Evolutionary conservation across 1,140 invertebrate genomes (phyloP).

Genomic region (Forficula auricularia): DNA sequence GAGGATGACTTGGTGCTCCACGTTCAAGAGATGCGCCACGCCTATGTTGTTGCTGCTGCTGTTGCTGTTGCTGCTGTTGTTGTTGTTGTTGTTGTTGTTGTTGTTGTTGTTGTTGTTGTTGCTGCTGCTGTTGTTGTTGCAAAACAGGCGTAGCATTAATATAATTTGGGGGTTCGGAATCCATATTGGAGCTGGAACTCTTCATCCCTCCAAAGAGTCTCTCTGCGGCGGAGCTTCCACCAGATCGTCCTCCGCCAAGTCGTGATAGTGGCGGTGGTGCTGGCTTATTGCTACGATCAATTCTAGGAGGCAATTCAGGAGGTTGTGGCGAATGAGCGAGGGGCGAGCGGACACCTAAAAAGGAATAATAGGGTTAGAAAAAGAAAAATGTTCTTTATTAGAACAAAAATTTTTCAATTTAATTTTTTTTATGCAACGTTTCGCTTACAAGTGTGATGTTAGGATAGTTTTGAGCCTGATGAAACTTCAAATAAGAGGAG

Average conservation of each 20-base stretch:
- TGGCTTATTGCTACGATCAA: constrained; percentile 61
- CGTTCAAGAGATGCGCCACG: no score
- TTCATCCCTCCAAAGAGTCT: constrained; percentile 33
- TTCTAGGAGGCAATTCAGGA: constrained; percentile 65
- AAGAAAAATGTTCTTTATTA: constrained; percentile 1
- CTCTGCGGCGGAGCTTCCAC: constrained; percentile 33
- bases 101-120: constrained; percentile 26
- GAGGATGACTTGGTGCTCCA: constrained; percentile 31
- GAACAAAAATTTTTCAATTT: no score
- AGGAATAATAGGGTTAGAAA: no score
- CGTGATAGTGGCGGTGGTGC: constrained; percentile 21
- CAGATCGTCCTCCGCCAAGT: constrained; percentile 13
- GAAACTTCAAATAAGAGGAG: no score
- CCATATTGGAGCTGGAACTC: not conserved
- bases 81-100: constrained; percentile 25
- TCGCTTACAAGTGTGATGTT: no score
- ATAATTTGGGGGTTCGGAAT: constrained; percentile 33
- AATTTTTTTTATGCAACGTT: no score
- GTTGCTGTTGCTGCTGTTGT: constrained; percentile 23
- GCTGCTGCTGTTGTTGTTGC: constrained; percentile 23
- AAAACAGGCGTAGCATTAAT: constrained; percentile 32
- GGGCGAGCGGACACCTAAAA: constrained; percentile 7
- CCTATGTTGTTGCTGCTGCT: constrained; percentile 19
- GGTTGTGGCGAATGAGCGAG: constrained; percentile 24
- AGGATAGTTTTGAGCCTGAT: no score